A percentile compares a stretch with the other conserved stretches of the same genome.
Conservation (phyloP, 2,888 invertebrate genomes). For the Eulithis prunata region DNA sequence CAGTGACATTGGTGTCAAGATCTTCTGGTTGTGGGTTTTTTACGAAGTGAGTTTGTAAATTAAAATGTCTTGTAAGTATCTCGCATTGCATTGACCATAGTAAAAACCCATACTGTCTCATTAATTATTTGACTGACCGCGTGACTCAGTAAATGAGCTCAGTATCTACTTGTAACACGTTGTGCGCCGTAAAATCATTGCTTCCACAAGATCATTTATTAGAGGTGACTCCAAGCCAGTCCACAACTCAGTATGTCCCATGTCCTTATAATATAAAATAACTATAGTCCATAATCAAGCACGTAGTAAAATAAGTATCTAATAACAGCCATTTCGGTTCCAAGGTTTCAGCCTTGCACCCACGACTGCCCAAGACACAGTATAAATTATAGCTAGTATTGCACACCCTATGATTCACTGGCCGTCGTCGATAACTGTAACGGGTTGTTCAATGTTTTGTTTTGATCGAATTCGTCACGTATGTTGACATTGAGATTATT, state of each 20-base stretch:
- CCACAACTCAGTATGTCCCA: too few relatives aligned
- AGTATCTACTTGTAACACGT: too few relatives aligned
- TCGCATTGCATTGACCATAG: not conserved
- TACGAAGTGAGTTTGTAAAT: conserved; percentile 16
- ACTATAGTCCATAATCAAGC: not conserved
- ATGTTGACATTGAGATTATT: not conserved
- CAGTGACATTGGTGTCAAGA: conserved; percentile 43
- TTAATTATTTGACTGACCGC: not conserved
- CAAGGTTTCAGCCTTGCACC: conserved; percentile 30
- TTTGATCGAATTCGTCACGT: conserved; percentile 23
- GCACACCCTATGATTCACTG: conserved; percentile 12
- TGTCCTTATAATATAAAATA: not conserved
- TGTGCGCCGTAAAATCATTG: too few relatives aligned
- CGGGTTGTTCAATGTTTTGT: conserved; percentile 26
- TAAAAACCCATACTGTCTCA: not conserved
- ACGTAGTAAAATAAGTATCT: conserved; percentile 2
- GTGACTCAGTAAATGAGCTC: not conserved
- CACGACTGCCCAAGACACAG: conserved; percentile 29
- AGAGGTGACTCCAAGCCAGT: too few relatives aligned
- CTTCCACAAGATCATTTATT: too few relatives aligned
- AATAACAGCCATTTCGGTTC: conserved; percentile 2
- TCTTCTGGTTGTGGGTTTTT: conserved; percentile 37
- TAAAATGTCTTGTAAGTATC: not conserved
- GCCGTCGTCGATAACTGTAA: conserved; percentile 6
- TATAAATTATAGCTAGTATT: conserved; percentile 8